These are phyloP conservation scores for Acromyrmex heyeri DNA, from an alignment of 1,140 invertebrate genomes.

Conservation along the genomic window DNA sequence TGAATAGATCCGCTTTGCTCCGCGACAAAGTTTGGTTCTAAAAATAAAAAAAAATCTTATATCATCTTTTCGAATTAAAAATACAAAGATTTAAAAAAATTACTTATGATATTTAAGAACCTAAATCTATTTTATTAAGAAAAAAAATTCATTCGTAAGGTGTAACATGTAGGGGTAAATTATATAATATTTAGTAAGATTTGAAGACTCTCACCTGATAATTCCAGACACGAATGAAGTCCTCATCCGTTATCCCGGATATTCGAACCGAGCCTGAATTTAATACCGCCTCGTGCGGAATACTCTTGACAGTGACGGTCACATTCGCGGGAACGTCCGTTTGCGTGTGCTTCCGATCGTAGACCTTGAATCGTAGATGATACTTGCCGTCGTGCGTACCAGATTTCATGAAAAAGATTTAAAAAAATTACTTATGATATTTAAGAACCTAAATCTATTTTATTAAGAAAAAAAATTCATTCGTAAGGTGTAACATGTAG, in stretches of 20 bases:
- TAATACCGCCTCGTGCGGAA: conserved; percentile 97
- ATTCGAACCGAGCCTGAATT: conserved; percentile 98
- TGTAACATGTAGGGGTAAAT: background rate
- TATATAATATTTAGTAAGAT: conserved; percentile 1
- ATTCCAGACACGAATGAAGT: conserved; percentile 98
- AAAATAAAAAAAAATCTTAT: background rate
- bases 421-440: background rate
- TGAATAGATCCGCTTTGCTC: conserved; percentile 95
- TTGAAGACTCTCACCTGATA: conserved; percentile 88
- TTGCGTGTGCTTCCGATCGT: conserved; percentile 97
- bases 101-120: background rate
- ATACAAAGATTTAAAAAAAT: background rate
- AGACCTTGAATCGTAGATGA: conserved; percentile 96
- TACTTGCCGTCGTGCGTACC: conserved; percentile 95
- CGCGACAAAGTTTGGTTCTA: conserved; percentile 92
- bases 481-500: background rate
- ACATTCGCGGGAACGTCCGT: conserved; percentile 97
- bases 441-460: background rate
- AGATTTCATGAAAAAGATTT: conserved; percentile 96
- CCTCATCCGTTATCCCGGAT: conserved; percentile 97
- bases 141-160: background rate
- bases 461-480: background rate
- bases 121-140: background rate
- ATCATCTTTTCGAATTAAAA: background rate
- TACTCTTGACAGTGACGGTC: conserved; percentile 96